These are phyloP conservation scores for Stegodyphus dumicola DNA, from an alignment of 1,140 invertebrate genomes.

Conservation along the genomic window DNA sequence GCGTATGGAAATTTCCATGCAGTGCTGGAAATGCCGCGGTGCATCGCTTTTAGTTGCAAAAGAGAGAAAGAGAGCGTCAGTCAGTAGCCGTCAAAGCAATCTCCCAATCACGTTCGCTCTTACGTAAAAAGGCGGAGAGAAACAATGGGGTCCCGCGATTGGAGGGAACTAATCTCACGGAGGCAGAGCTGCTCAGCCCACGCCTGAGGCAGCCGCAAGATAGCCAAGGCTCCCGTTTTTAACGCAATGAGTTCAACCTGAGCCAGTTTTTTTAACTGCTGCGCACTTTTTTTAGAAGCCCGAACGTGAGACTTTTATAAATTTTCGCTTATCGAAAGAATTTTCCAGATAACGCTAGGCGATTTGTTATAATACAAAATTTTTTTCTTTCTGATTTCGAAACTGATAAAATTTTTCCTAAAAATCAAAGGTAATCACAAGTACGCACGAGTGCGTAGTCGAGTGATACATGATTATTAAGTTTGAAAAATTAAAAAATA, in stretches of 20 bases:
- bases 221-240: not conserved
- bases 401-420: no score
- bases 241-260: not conserved
- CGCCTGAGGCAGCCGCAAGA: conserved; percentile 10
- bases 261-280: not conserved
- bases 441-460: no score
- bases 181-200: conserved; percentile 24
- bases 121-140: not conserved
- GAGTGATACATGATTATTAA: no score
- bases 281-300: not conserved
- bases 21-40: no score
- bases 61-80: not conserved
- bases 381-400: no score
- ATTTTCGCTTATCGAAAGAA: conserved; percentile 18
- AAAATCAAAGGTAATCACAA: no score
- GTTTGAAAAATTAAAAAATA: no score
- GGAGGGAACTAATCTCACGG: conserved; percentile 5
- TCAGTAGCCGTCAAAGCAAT: not conserved
- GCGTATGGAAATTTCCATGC: no score
- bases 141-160: not conserved
- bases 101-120: not conserved
- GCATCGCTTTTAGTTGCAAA: no score
- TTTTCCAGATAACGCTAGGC: conserved; percentile 14
- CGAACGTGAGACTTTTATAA: conserved; percentile 44
- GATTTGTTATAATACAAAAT: conserved; percentile 4